Conservation (phyloP, 2,797 vertebrate genomes). For the Hippoglossus hippoglossus region DNA sequence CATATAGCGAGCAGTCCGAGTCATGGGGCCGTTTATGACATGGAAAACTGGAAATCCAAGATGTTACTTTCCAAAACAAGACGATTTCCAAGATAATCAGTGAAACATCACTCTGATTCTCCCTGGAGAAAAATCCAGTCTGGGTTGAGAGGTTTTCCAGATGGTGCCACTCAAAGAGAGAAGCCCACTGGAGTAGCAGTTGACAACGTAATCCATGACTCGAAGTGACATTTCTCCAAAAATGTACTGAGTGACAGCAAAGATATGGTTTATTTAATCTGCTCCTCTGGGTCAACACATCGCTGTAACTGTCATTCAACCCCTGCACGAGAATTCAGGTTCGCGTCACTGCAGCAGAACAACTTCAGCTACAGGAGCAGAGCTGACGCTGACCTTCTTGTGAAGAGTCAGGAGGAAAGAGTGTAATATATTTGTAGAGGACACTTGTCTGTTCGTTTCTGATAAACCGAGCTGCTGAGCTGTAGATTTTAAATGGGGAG, state of each 20-base stretch:
- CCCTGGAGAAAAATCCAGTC: constrained; percentile 5
- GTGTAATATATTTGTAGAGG: background rate
- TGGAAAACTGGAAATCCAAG: constrained; percentile 45
- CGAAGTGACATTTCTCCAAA: background rate
- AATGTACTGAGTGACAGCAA: background rate
- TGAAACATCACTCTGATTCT: constrained; percentile 1
- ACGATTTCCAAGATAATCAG: constrained; percentile 37
- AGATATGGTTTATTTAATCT: constrained; percentile 9
- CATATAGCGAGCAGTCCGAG: constrained; percentile 13
- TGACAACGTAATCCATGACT: background rate
- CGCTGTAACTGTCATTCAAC: background rate
- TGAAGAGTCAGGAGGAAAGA: background rate
- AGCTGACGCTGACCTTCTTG: background rate
- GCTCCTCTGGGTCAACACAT: background rate
- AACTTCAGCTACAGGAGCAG: background rate
- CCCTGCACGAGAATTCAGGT: background rate
- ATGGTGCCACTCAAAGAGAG: background rate
- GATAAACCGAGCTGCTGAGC: background rate
- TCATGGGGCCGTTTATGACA: background rate
- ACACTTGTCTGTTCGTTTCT: background rate
- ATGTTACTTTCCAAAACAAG: constrained; percentile 28
- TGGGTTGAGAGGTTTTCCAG: constrained; percentile 30
- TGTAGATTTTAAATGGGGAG: too few species aligned
- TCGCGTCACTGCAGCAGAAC: background rate
- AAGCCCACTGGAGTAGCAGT: too few species aligned